phyloP scores from a whole-genome alignment of 1,140 invertebrate genomes.

The Cydia splendana region DNA sequence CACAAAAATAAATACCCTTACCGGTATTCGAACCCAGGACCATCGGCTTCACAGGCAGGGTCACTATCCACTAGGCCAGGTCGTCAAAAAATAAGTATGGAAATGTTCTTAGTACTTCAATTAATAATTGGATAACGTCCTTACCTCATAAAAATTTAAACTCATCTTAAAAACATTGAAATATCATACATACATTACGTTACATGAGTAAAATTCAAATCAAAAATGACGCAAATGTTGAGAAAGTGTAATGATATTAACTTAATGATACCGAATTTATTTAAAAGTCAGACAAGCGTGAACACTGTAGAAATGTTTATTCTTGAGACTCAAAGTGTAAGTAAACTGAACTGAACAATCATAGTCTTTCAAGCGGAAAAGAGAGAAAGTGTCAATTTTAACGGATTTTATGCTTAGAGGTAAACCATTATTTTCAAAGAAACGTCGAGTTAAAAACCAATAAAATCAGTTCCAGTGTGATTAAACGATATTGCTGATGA shows the following conservation, averaged over 20 bases:
- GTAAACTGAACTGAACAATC: constrained; percentile 44
- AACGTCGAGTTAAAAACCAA: neutral
- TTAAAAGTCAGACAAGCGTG: constrained; percentile 12
- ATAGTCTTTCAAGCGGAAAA: constrained; percentile 61
- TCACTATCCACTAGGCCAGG: no score
- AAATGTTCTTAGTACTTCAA: no score
- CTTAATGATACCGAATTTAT: constrained; percentile 18
- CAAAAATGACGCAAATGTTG: neutral
- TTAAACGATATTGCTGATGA: neutral
- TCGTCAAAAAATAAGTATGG: no score
- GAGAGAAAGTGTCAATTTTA: constrained; percentile 64
- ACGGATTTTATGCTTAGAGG: constrained; percentile 19
- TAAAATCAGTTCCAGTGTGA: neutral
- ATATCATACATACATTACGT: neutral
- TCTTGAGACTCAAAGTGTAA: neutral
- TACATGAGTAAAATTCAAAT: neutral
- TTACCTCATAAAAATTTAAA: no score
- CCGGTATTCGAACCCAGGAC: no score
- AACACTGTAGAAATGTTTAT: neutral
- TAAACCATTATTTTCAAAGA: neutral
- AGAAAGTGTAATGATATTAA: constrained; percentile 24
- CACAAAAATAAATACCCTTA: no score
- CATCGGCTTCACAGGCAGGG: no score
- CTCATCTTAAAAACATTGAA: no score
- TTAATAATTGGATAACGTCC: no score